A percentile compares a stretch with the other conserved stretches of the same genome.
Evolutionary conservation across 1,140 invertebrate species (phyloP).

Genomic region (Berghia stephanieae): DNA sequence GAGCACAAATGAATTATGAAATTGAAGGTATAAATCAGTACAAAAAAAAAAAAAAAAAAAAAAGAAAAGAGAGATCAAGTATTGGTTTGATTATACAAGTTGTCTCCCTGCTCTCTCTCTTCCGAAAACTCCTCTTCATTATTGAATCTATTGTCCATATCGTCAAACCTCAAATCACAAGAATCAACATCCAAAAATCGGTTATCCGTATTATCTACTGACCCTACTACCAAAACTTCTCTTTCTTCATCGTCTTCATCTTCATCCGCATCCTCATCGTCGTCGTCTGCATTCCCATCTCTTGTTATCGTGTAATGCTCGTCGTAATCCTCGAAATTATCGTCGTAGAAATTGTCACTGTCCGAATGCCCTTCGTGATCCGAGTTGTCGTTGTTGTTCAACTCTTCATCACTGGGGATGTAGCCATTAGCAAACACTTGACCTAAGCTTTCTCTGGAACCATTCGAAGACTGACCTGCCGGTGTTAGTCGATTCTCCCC

Average conservation of each 20-base stretch:
- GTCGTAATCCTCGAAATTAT: slow-evolving; percentile 60
- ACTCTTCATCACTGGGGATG: slow-evolving; percentile 31
- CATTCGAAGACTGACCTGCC: slow-evolving; percentile 10
- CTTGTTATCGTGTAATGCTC: slow-evolving; percentile 58
- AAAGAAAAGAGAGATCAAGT: background rate
- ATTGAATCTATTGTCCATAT: slow-evolving; percentile 29
- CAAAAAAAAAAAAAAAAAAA: background rate
- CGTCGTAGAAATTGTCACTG: slow-evolving; percentile 61
- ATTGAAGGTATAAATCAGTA: background rate
- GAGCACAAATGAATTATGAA: too few species aligned
- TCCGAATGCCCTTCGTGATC: slow-evolving; percentile 53
- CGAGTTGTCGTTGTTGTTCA: slow-evolving; percentile 38
- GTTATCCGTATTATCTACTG: slow-evolving; percentile 36
- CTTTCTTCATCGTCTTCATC: slow-evolving; percentile 49
- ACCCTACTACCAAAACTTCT: slow-evolving; percentile 46
- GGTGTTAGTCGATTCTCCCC: background rate
- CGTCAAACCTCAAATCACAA: background rate
- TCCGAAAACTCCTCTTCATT: slow-evolving; percentile 27
- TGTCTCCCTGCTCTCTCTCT: background rate
- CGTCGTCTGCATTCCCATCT: slow-evolving; percentile 44
- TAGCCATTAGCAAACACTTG: slow-evolving; percentile 32
- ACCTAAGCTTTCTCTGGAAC: slow-evolving; percentile 24
- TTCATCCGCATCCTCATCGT: slow-evolving; percentile 50
- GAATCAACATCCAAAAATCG: slow-evolving; percentile 27
- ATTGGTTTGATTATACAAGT: background rate